Evolutionary conservation across 2,888 invertebrate genomes (phyloP).

Genomic region (Anorthoa munda): DNA sequence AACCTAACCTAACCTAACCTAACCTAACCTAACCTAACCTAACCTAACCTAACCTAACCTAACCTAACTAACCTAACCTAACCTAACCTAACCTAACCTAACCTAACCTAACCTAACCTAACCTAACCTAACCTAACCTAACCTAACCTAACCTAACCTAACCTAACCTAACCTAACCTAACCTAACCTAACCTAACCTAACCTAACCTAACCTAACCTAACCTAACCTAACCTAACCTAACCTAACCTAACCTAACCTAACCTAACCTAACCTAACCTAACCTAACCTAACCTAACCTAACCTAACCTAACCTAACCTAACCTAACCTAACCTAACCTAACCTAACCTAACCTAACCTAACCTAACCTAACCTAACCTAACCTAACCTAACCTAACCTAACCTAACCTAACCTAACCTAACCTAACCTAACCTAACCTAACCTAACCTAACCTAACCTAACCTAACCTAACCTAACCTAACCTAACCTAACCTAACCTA

Average conservation of each 20-base stretch:
- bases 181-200: constrained; percentile 66
- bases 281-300: constrained; percentile 60
- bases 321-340: no score
- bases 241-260: constrained; percentile 63
- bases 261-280: constrained; percentile 61
- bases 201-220: constrained; percentile 58
- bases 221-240: constrained; percentile 23
- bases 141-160: constrained; percentile 66
- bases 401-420: no score
- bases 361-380: no score
- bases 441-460: no score
- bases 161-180: constrained; percentile 68
- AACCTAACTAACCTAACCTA: constrained; percentile 67
- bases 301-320: constrained; percentile 50
- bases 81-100: constrained; percentile 65
- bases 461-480: no score
- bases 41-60: constrained; percentile 68
- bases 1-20: constrained; percentile 67
- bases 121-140: constrained; percentile 60
- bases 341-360: constrained; percentile 29
- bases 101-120: constrained; percentile 62
- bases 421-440: no score
- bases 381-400: no score
- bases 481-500: no score
- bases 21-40: constrained; percentile 69